A percentile compares a stretch with the other conserved stretches of the same genome.
Evolutionary conservation across 2,888 invertebrate species (phyloP).

Genomic region (Cosmia trapezina): DNA sequence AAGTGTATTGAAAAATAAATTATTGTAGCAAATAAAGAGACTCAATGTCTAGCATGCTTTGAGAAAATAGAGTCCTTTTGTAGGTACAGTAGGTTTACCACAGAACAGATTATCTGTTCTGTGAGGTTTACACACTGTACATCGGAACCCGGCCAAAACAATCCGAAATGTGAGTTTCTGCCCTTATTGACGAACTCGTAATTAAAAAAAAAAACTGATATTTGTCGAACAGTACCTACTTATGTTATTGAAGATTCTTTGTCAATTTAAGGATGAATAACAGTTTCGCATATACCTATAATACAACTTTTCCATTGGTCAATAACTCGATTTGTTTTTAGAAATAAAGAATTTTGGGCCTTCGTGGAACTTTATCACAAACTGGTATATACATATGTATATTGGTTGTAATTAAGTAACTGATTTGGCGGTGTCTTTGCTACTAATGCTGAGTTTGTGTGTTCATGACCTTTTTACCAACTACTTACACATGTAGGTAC

Average conservation of each 20-base stretch:
- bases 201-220: too few relatives aligned
- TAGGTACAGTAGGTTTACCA: too few relatives aligned
- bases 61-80: too few relatives aligned
- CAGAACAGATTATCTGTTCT: too few relatives aligned
- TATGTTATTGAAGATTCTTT: not conserved
- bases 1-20: too few relatives aligned
- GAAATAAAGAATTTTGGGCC: too few relatives aligned
- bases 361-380: too few relatives aligned
- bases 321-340: not conserved
- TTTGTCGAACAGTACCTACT: too few relatives aligned
- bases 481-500: not conserved
- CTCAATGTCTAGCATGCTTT: too few relatives aligned
- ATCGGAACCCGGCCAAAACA: not conserved
- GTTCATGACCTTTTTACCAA: constrained; percentile 13
- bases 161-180: not conserved
- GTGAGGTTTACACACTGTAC: not conserved
- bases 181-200: not conserved
- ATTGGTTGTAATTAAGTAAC: not conserved
- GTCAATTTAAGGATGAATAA: not conserved
- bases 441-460: not conserved
- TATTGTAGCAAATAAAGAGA: too few relatives aligned
- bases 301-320: not conserved
- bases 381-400: too few relatives aligned
- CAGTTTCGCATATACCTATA: not conserved
- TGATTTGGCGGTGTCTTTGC: not conserved